Evolutionary conservation across 2,113 vertebrate species (phyloP), one percentile per base, ranked within the genome.

Genomic region (Tetrao urogallus): DNA sequence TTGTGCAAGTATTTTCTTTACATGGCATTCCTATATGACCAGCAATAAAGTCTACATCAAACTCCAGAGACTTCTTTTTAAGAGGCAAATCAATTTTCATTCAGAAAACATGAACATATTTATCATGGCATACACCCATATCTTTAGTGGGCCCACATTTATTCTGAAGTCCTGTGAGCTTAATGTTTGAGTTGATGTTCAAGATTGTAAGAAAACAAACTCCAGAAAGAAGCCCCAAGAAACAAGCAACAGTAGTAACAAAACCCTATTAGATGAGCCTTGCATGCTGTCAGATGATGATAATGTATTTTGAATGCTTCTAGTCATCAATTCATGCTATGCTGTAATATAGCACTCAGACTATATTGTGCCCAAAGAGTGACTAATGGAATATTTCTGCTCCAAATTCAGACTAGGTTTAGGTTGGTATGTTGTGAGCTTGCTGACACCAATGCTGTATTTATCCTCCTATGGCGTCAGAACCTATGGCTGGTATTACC

Each of bases 301-400:
- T 45, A 58, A 69, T 45, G 38, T n/a, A 15, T 64, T 85, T 66
- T 47, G 34, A 88, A 65, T 6, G 4, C 3, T 77, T 86, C 25
- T 74, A 45, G 34, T 74, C n/a, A 43, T 18, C 52, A 18, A 60
- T 34, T 82, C 22, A 21, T 22, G 30, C 42, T 89, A 43, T 27
- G 4, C 22, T 86, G 9, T 8, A 50, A 72, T 38, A 52, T 92
- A 89, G 38, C 34, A 64, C 27, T 64, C 34, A 70, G 60, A 64
- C 1, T 45, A 7, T 54, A 18, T 57, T 0, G 0, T 57, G 45
- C 50, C 8, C 7, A 13, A 88, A 25, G 47, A 40, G 67, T 89
- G 89, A 91, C 60, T 92, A 80, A 91, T 56, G 40, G 79, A 93
- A 30, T 78, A 77, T 72, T 88, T 91, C 61, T 94, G 76, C 43